Evolutionary conservation across 2,797 vertebrate genomes (phyloP).

Genomic region (Pseudomugil tenellus): DNA sequence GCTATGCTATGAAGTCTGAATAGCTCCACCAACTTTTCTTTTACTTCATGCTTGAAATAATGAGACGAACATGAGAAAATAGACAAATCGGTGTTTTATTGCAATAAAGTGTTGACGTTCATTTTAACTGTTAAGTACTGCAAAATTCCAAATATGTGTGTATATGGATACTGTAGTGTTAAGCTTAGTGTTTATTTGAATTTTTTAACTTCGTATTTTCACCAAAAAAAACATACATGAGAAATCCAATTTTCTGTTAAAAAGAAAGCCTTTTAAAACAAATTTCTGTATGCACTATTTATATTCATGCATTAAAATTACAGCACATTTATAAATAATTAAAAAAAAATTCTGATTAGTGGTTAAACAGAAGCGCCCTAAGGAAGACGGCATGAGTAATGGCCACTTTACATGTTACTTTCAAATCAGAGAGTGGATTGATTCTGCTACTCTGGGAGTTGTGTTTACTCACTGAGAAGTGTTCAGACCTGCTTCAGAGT

Average conservation of each 20-base stretch:
- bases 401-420: neutral
- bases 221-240: neutral
- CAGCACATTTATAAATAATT: neutral
- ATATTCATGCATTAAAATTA: neutral
- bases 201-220: neutral
- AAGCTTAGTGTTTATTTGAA: neutral
- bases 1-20: neutral
- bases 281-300: neutral
- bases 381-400: neutral
- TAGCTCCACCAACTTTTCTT: conserved; percentile 6
- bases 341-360: neutral
- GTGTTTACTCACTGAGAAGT: neutral
- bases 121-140: neutral
- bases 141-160: neutral
- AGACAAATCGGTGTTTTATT: neutral
- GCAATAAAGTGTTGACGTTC: neutral
- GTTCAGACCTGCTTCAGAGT: neutral
- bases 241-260: neutral
- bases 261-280: neutral
- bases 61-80: neutral
- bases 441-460: neutral
- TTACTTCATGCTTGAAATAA: neutral
- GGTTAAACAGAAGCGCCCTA: neutral
- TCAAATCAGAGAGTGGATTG: neutral
- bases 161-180: neutral